Evolutionary conservation across 2,113 vertebrate genomes (phyloP).

Genomic region (Cisticola juncidis): DNA sequence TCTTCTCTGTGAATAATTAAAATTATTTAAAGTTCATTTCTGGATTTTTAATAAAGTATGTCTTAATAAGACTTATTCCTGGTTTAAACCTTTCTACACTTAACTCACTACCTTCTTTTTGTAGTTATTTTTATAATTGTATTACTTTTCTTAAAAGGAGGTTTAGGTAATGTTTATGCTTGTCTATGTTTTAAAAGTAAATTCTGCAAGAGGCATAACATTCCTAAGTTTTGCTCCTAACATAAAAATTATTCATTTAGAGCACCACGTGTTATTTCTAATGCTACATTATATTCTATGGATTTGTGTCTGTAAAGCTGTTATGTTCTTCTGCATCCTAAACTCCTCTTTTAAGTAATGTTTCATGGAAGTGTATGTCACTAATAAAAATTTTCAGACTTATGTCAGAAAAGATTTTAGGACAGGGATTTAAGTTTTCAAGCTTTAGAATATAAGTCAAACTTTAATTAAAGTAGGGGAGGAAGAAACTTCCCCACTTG

Average conservation of each 20-base stretch:
- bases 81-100: not conserved
- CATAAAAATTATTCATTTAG: not conserved
- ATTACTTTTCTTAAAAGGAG: not conserved
- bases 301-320: not conserved
- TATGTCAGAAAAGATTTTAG: not conserved
- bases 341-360: not conserved
- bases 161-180: not conserved
- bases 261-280: not conserved
- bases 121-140: not conserved
- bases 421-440: not conserved
- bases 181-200: not conserved
- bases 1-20: conserved; percentile 68
- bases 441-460: not conserved
- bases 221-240: not conserved
- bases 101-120: not conserved
- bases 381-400: not conserved
- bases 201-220: not conserved
- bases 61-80: conserved; percentile 4
- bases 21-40: conserved; percentile 57
- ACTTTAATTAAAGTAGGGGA: not conserved
- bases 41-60: conserved; percentile 54
- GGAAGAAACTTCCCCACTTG: not conserved
- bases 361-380: not conserved
- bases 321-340: not conserved
- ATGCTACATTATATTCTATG: not conserved